phyloP scores from a whole-genome alignment of 2,888 invertebrate genomes.

The Plagiodera versicolora region DNA sequence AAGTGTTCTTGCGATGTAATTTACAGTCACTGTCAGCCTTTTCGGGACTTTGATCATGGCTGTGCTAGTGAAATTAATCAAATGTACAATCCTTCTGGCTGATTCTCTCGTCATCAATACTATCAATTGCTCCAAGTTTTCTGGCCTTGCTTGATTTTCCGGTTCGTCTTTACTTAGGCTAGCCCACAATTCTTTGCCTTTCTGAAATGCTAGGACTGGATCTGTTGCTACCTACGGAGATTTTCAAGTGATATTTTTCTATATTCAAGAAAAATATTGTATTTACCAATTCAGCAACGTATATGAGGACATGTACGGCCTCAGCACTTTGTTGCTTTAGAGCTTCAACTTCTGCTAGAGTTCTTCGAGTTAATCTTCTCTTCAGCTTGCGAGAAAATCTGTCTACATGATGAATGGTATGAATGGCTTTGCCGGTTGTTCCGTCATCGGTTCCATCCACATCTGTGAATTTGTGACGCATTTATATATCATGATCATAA shows the following conservation, averaged over 20 bases:
- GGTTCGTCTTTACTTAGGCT: slow-evolving; percentile 76
- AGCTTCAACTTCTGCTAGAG: slow-evolving; percentile 77
- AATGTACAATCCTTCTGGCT: slow-evolving; percentile 75
- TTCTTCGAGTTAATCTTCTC: slow-evolving; percentile 74
- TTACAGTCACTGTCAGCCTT: slow-evolving; percentile 40
- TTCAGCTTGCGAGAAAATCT: slow-evolving; percentile 76
- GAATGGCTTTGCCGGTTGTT: slow-evolving; percentile 63
- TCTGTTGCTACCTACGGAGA: slow-evolving; percentile 70
- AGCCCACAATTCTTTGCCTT: slow-evolving; percentile 72
- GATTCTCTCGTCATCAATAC: slow-evolving; percentile 77
- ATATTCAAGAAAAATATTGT: no score
- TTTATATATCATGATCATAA: neutral
- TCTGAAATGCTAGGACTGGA: slow-evolving; percentile 73
- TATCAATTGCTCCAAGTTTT: slow-evolving; percentile 75
- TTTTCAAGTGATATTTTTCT: neutral
- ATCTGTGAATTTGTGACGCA: slow-evolving; percentile 24
- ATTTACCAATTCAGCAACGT: slow-evolving; percentile 77
- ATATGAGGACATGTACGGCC: slow-evolving; percentile 74
- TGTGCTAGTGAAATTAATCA: slow-evolving; percentile 70
- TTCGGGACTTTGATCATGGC: slow-evolving; percentile 62
- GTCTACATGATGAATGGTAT: slow-evolving; percentile 79
- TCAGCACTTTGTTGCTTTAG: slow-evolving; percentile 76
- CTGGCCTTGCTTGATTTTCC: slow-evolving; percentile 81
- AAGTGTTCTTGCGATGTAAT: slow-evolving; percentile 58
- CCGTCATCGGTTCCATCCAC: slow-evolving; percentile 36